Evolutionary conservation across 2,797 vertebrate genomes (phyloP), one percentile per base, ranked within the genome.

Genomic region (Bovichtus diacanthus): DNA sequence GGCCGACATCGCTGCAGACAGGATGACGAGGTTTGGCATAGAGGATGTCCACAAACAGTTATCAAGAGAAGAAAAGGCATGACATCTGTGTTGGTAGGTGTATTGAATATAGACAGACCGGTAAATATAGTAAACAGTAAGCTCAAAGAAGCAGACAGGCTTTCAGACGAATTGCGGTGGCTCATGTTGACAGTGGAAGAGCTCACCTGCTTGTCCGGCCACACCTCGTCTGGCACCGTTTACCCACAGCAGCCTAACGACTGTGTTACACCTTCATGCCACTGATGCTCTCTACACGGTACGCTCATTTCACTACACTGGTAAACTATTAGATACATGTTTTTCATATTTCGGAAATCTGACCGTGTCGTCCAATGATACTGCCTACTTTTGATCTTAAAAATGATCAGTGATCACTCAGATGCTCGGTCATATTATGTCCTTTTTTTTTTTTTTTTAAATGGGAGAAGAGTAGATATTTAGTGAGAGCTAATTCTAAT

Each of bases 151-250:
- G 56, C 54, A 67, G 75, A 56, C 63, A 15, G 23, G 39, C 27
- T 46, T 49, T 79, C 70, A 59, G 70, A 63, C 2, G 3, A 50
- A 49, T 64, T 78, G 81, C 16, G 70, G 62, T 70, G 36, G 19
- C 9, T 70, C 11, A 58, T 86, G 83, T 77, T 83, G 71, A 84
- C 49, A 71, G 59, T 65, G 4, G 12, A 13, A 39, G 56, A 64
- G 58, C 69, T 59, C 80, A 87, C 81, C 82, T 87, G 88, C 69
- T 62, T 66, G 81, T 84, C 51, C 38, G 79, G 54, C 82, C 87
- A 74, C 78, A 75, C 85, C 85, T 82, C 51, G 80, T 82, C 83
- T 83, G 69, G 21, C 49, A n/a, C 44, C 59, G 38, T 81, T 81
- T 68, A 39, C 54, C 34, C 15, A 8, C 54, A 56, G 71, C 19